Conservation (phyloP, 2,888 invertebrate genomes). For the Cheilosia impressa region DNA sequence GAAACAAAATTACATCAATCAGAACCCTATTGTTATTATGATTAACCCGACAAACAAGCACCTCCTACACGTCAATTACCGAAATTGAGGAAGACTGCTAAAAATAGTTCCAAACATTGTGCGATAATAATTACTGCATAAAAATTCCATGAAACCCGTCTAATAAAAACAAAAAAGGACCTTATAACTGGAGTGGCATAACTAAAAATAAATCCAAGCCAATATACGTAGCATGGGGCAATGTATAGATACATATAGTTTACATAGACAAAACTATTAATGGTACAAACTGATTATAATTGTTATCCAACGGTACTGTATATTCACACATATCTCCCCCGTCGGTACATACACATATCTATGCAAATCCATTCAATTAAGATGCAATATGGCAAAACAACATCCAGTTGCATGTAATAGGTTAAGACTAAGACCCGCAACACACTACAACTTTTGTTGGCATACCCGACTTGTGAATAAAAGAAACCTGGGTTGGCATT, state of each 20-base stretch:
- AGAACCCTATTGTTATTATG: background rate
- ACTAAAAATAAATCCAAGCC: background rate
- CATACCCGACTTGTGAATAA: too few species aligned
- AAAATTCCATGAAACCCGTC: background rate
- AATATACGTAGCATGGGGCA: background rate
- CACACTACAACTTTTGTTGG: too few species aligned
- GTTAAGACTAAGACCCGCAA: too few species aligned
- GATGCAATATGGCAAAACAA: too few species aligned
- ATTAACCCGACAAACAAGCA: background rate
- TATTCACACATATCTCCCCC: too few species aligned
- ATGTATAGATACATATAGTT: background rate
- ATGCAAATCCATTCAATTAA: too few species aligned
- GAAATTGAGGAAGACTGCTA: background rate
- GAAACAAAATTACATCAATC: background rate
- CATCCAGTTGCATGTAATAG: too few species aligned
- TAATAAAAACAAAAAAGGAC: background rate
- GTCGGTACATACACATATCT: too few species aligned
- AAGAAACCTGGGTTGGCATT: too few species aligned
- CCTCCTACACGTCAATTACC: background rate
- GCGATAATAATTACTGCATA: background rate
- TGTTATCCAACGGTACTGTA: too few species aligned
- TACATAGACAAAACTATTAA: background rate
- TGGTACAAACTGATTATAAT: too few species aligned
- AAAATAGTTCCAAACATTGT: background rate
- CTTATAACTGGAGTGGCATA: background rate